These are phyloP conservation scores for Whitmania pigra DNA, from an alignment of 1,140 invertebrate species.

Conservation along the genomic window DNA sequence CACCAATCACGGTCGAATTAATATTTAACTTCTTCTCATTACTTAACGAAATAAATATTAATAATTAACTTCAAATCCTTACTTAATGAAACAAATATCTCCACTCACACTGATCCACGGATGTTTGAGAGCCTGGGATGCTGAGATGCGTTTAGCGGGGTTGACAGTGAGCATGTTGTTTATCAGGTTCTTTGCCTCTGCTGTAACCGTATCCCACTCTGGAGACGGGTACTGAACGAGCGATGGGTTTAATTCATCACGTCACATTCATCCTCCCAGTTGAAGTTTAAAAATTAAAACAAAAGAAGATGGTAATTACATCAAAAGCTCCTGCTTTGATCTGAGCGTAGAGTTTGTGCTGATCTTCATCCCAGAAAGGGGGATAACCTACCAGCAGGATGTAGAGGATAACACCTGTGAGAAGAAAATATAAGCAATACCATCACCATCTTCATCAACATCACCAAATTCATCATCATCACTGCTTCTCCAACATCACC, in stretches of 20 bases:
- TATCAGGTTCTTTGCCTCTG: slow-evolving; percentile 97
- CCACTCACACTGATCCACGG: slow-evolving; percentile 67
- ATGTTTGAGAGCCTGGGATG: slow-evolving; percentile 91
- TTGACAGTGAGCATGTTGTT: slow-evolving; percentile 99
- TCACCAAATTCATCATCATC: no score
- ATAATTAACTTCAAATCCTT: no score
- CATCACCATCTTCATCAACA: no score
- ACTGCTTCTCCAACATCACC: background rate
- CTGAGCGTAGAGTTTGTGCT: slow-evolving; percentile 93
- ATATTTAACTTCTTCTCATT: no score
- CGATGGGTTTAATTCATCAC: background rate
- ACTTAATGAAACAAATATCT: background rate
- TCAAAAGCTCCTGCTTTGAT: slow-evolving; percentile 99
- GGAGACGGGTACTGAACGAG: slow-evolving; percentile 59
- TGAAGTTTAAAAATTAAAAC: background rate
- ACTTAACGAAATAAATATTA: no score
- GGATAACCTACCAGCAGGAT: slow-evolving; percentile 98
- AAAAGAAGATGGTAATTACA: slow-evolving; percentile 47
- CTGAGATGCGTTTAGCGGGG: slow-evolving; percentile 91
- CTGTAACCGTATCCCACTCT: slow-evolving; percentile 99
- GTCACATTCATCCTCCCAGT: no score
- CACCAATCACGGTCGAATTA: no score
- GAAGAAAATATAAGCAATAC: background rate
- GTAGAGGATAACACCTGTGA: slow-evolving; percentile 84
- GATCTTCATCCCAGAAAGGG: slow-evolving; percentile 99